A percentile compares a stretch with the other conserved stretches of the same genome.
Conservation (phyloP, 2,888 invertebrate species). For the Linnaemya tessellans region DNA sequence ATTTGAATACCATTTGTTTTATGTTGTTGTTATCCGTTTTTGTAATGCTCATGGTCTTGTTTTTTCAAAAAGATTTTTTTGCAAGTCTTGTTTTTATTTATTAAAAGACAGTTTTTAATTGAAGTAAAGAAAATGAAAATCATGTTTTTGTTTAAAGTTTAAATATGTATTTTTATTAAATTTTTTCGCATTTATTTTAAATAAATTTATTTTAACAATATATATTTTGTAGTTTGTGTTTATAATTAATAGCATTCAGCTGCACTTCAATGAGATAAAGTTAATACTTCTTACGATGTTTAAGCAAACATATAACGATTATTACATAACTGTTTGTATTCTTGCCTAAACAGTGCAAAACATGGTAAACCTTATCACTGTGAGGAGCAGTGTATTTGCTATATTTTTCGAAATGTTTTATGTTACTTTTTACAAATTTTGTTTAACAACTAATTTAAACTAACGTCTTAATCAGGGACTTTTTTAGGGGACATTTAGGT, state of each 20-base stretch:
- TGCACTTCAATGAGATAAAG: background rate
- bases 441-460: conserved; percentile 67
- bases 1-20: conserved; percentile 71
- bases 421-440: conserved; percentile 34
- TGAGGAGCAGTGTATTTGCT: conserved; percentile 10
- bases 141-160: conserved; percentile 53
- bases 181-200: conserved; percentile 58
- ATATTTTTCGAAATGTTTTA: conserved; percentile 24
- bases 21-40: conserved; percentile 61
- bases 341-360: background rate
- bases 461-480: conserved; percentile 58
- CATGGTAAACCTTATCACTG: background rate
- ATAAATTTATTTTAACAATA: conserved; percentile 64
- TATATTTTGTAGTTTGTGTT: conserved; percentile 46
- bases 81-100: conserved; percentile 60
- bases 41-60: conserved; percentile 59
- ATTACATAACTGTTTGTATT: background rate
- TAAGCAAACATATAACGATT: background rate
- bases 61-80: background rate
- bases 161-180: conserved; percentile 62
- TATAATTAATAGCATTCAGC: conserved; percentile 11
- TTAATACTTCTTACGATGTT: background rate
- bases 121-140: conserved; percentile 52
- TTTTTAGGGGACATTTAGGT: background rate
- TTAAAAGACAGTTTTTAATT: background rate